Evolutionary conservation across 2,797 vertebrate genomes (phyloP).

Genomic region (Melanogrammus aeglefinus): DNA sequence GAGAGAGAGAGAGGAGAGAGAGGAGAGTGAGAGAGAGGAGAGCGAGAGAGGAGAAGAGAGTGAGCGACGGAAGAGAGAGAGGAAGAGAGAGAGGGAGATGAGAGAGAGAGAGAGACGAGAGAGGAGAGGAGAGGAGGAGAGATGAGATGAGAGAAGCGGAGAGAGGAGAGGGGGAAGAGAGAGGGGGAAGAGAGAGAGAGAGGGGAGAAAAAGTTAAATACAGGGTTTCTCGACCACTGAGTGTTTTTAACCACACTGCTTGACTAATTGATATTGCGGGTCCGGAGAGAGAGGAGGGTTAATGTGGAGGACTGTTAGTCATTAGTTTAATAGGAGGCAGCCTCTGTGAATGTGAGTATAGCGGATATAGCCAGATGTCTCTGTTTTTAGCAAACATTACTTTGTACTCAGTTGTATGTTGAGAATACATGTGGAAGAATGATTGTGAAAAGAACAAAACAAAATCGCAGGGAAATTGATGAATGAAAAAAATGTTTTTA

Average conservation of each 20-base stretch:
- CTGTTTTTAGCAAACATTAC: not conserved
- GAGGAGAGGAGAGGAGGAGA: not conserved
- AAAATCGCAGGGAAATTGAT: not conserved
- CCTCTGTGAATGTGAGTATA: constrained; percentile 43
- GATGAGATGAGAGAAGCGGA: constrained; percentile 9
- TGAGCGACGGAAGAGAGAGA: not conserved
- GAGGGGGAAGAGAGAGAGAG: constrained; percentile 1
- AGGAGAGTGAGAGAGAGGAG: not conserved
- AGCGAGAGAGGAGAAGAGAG: not conserved
- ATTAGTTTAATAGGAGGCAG: constrained; percentile 28
- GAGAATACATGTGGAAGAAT: not conserved
- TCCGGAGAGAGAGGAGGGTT: constrained; percentile 37
- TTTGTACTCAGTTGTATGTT: not conserved
- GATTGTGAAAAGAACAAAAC: not conserved
- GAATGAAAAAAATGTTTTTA: no score
- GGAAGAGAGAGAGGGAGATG: not conserved
- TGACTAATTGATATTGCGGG: constrained; percentile 34
- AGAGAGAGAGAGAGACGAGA: not conserved
- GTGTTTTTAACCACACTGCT: constrained; percentile 32
- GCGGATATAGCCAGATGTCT: not conserved
- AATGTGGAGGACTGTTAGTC: constrained; percentile 20
- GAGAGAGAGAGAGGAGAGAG: constrained; percentile 1
- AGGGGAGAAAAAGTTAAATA: constrained; percentile 25
- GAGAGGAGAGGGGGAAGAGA: not conserved
- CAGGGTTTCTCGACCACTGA: constrained; percentile 32